Evolutionary conservation across 2,888 invertebrate species (phyloP).

Genomic region (Phyto melanocephala): DNA sequence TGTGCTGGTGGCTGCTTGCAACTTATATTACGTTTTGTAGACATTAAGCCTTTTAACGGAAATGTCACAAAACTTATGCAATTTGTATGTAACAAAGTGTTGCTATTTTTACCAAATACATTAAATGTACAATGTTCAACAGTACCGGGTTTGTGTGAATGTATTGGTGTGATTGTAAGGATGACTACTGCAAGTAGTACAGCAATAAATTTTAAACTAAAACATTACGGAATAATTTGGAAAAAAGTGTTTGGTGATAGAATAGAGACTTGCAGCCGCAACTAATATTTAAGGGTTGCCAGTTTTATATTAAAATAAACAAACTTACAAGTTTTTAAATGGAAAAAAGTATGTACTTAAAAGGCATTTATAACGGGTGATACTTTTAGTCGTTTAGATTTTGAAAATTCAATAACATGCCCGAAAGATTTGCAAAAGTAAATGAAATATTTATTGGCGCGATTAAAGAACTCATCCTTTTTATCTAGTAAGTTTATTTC

Average conservation of each 20-base stretch:
- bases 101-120: constrained; percentile 11
- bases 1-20: not conserved
- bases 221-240: not conserved
- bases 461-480: too few relatives aligned
- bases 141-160: not conserved
- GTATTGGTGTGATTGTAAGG: not conserved
- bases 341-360: too few relatives aligned
- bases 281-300: not conserved
- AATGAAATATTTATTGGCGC: too few relatives aligned
- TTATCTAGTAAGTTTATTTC: too few relatives aligned
- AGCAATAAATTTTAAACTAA: constrained; percentile 39
- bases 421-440: too few relatives aligned
- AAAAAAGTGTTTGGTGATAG: not conserved
- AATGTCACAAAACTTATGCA: constrained; percentile 65
- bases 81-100: constrained; percentile 60
- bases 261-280: not conserved
- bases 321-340: too few relatives aligned
- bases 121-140: constrained; percentile 16
- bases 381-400: too few relatives aligned
- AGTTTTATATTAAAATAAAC: too few relatives aligned
- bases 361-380: too few relatives aligned
- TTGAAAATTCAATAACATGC: too few relatives aligned
- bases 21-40: constrained; percentile 51
- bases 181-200: not conserved
- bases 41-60: constrained; percentile 63